Percentiles rank a stretch among this genome's conserved stretches.
These are phyloP conservation scores for Junonia oenone DNA, from an alignment of 2,888 invertebrate species.

Conservation along the genomic window DNA sequence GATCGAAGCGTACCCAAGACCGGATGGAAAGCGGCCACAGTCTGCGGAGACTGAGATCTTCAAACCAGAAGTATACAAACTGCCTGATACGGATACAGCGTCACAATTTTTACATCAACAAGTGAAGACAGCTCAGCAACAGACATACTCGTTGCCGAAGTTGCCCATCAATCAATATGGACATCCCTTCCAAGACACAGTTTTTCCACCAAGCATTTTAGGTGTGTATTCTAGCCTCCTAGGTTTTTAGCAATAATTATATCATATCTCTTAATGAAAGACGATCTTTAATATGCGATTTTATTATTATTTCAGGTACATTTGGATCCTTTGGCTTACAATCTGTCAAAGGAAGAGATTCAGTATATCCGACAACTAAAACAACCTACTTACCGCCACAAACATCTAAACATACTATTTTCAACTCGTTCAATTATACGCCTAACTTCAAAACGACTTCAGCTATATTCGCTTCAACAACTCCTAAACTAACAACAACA, in stretches of 20 bases:
- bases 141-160: conserved; percentile 29
- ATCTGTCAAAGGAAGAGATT: conserved; percentile 73
- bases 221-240: conserved; percentile 39
- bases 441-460: conserved; percentile 60
- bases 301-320: conserved; percentile 77
- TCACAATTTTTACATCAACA: conserved; percentile 58
- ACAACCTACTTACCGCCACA: conserved; percentile 61
- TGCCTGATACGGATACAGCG: conserved; percentile 59
- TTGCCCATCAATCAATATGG: conserved; percentile 31
- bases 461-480: conserved; percentile 46
- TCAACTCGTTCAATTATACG: conserved; percentile 61
- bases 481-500: conserved; percentile 55
- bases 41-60: conserved; percentile 52
- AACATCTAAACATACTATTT: conserved; percentile 62
- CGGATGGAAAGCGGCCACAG: conserved; percentile 37
- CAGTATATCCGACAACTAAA: conserved; percentile 58
- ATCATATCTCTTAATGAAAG: too few species aligned
- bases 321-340: conserved; percentile 81
- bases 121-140: conserved; percentile 69
- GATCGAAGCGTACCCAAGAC: conserved; percentile 53
- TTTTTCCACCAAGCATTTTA: conserved; percentile 61
- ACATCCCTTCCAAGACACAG: conserved; percentile 54
- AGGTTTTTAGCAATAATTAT: not conserved
- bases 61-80: conserved; percentile 65
- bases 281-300: too few species aligned